A percentile compares a stretch with the other conserved stretches of the same genome.
Conservation (phyloP, 2,113 vertebrate species). For the Probosciger aterrimus region DNA sequence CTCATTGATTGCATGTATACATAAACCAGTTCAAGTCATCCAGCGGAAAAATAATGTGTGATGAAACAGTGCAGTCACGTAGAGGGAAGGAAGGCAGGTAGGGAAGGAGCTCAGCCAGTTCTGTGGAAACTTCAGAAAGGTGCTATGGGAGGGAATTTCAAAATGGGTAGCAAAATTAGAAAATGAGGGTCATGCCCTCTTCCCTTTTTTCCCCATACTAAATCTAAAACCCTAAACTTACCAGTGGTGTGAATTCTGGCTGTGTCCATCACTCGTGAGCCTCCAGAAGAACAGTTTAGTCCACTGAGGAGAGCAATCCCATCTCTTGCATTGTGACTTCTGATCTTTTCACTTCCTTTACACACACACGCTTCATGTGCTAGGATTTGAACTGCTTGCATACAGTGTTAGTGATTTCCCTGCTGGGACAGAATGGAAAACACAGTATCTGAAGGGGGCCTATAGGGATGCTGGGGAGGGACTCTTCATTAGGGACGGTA, state of each 20-base stretch:
- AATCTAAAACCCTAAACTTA: not conserved
- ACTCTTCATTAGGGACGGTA: too few species aligned
- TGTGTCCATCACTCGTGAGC: not conserved
- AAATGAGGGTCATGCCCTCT: not conserved
- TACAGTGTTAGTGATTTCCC: not conserved
- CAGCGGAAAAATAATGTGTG: not conserved
- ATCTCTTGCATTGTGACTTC: not conserved
- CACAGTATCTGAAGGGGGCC: too few species aligned
- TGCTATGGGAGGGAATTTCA: not conserved
- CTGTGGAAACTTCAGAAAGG: not conserved
- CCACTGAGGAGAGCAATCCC: not conserved
- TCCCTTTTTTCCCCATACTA: not conserved
- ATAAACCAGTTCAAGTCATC: not conserved
- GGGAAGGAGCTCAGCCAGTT: not conserved
- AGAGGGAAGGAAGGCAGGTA: not conserved
- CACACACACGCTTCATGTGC: not conserved
- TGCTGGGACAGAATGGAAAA: not conserved
- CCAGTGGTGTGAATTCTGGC: not conserved
- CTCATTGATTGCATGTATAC: not conserved
- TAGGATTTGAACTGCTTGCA: not conserved
- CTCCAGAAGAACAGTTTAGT: not conserved
- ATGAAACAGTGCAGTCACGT: fast-evolving
- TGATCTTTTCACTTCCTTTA: not conserved
- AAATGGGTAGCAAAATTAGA: not conserved
- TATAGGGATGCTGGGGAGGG: too few species aligned